A percentile compares a stretch with the other conserved stretches of the same genome.
Evolutionary conservation across 2,113 vertebrate genomes (phyloP).

Genomic region (Sterrhoptilus dennistouni): DNA sequence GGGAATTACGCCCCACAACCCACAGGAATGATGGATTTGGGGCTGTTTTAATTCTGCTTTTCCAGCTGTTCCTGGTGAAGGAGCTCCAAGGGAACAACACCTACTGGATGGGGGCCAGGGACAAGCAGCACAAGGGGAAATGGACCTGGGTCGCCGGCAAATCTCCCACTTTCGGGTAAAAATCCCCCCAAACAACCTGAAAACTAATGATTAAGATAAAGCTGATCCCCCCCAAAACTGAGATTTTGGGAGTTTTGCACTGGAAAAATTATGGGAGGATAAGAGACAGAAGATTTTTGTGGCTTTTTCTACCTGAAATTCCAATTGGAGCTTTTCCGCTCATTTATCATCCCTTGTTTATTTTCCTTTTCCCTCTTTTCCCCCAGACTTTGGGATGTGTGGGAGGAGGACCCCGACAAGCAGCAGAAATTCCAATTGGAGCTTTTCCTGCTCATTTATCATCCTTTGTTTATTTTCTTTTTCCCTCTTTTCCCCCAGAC

Average conservation of each 20-base stretch:
- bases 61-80: not conserved
- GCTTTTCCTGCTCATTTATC: no score
- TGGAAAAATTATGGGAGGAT: not conserved
- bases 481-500: no score
- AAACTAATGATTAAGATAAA: no score
- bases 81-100: not conserved
- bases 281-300: not conserved
- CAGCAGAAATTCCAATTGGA: no score
- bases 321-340: no score
- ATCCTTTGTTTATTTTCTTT: no score
- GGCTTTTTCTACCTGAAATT: no score
- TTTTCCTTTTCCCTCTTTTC: not conserved
- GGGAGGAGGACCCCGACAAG: no score
- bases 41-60: not conserved
- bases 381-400: no score
- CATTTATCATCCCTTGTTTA: no score
- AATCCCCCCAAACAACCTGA: not conserved
- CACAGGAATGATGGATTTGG: not conserved
- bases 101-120: not conserved
- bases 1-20: no score
- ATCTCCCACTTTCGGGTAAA: not conserved
- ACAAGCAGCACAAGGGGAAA: not conserved
- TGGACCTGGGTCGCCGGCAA: not conserved
- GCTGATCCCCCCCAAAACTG: not conserved
- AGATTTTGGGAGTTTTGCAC: not conserved